Evolutionary conservation across 2,797 vertebrate genomes (phyloP), one percentile per base, ranked within the genome.

Genomic region (Centropyge bicolor): DNA sequence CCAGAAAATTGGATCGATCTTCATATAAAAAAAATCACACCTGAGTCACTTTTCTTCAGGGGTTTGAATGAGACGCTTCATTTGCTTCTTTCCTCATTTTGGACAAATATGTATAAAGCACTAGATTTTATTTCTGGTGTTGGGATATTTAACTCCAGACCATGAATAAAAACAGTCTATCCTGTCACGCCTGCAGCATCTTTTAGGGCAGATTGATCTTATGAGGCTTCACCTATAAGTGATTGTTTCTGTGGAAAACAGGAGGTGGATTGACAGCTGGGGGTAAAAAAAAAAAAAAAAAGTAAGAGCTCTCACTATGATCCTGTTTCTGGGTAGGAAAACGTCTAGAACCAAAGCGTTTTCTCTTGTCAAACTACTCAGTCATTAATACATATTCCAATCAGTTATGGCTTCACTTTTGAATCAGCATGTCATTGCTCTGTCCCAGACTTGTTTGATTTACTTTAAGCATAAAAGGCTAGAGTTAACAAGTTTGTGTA

Each of bases 291-390:
- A 17, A 3, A 3, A 0, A 22, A 13, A 31, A 6, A 9, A 16
- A 1, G 17, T 1, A 2, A 14, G 72, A 66, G n/a, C 4, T 51
- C 70, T 71, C 76, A 84, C 76, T 80, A 69, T 80, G 66, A 62
- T 12, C 6, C 19, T n/a, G 62, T 63, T 63, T 76, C 14, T 59
- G 1, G 19, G 14, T 49, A 52, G 0, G 0, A 31, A 52, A 57
- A 12, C 22, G 8, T 45, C 11, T 40, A 43, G 1, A 17, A 14
- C 1, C 0, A 14, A 51, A 19, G 24, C 9, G 1, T 56, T 0
- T 43, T 12, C 10, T 40, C n/a, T 31, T 31, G 27, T 31, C 27
- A 31, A 31, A 31, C 27, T 31, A 31, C 27, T 31, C 4, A 31
- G 4, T 2, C 27, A 31, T 31, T 31, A 31, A 31, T 1, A 24